Conservation (phyloP, 2,113 vertebrate species). For the Scopus umbretta region DNA sequence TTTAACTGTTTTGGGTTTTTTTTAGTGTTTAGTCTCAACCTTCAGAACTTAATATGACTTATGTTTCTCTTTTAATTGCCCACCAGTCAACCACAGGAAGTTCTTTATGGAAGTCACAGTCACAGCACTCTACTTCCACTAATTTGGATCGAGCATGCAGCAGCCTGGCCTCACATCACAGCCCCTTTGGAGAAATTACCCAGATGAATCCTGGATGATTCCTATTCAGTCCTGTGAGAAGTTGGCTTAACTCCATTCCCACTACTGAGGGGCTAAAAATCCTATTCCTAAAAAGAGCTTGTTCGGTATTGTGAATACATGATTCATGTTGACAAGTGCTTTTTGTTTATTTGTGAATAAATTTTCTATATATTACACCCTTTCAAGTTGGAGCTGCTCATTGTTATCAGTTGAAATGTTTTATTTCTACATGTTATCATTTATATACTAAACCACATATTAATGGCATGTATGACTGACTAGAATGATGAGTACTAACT, state of each 20-base stretch:
- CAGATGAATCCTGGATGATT: neutral
- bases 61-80: neutral
- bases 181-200: neutral
- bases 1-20: neutral
- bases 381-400: neutral
- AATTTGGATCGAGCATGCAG: accelerated
- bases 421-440: neutral
- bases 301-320: neutral
- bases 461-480: neutral
- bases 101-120: neutral
- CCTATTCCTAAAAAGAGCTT: neutral
- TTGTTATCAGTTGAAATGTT: neutral
- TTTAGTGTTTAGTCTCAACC: neutral
- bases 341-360: neutral
- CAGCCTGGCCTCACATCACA: neutral
- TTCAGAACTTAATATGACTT: neutral
- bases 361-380: neutral
- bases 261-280: neutral
- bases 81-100: neutral
- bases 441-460: neutral
- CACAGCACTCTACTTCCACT: neutral
- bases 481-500: neutral
- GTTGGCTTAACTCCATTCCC: neutral
- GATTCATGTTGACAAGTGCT: neutral
- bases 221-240: neutral